Evolutionary conservation across 2,113 vertebrate genomes (phyloP).

Genomic region (Amphiprion ocellaris): DNA sequence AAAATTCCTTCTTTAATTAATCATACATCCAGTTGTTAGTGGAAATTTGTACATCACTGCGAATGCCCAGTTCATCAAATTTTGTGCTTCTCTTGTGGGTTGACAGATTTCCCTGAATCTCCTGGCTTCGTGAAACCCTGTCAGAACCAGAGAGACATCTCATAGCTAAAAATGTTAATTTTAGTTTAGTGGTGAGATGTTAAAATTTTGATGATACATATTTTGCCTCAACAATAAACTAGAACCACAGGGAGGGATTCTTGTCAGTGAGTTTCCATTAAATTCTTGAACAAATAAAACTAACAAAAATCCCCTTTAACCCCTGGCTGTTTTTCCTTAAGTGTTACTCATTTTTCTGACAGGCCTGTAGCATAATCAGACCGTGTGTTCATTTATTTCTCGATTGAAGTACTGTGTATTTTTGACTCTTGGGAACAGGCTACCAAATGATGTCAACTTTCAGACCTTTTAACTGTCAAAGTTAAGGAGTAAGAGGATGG

Average conservation of each 20-base stretch:
- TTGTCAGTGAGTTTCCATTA: neutral
- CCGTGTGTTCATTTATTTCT: no score
- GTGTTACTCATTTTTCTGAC: neutral
- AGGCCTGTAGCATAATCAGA: no score
- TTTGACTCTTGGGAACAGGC: neutral
- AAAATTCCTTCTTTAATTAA: neutral
- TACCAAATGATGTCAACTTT: no score
- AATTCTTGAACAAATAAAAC: neutral
- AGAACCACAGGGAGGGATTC: neutral
- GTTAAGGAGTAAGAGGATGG: no score
- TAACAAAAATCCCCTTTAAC: neutral
- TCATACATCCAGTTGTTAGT: neutral
- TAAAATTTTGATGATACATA: neutral
- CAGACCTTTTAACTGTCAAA: no score
- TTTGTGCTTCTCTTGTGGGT: neutral
- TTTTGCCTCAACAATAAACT: neutral
- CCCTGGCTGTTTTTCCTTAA: neutral
- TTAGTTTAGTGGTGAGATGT: neutral
- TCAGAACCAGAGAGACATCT: neutral
- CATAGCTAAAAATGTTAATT: neutral
- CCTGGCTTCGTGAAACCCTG: neutral
- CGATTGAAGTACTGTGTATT: no score
- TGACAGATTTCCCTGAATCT: neutral
- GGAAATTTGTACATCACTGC: neutral
- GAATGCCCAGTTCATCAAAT: neutral